Conservation (phyloP, 2,113 vertebrate species). For the Neolamprologus sp. region DNA sequence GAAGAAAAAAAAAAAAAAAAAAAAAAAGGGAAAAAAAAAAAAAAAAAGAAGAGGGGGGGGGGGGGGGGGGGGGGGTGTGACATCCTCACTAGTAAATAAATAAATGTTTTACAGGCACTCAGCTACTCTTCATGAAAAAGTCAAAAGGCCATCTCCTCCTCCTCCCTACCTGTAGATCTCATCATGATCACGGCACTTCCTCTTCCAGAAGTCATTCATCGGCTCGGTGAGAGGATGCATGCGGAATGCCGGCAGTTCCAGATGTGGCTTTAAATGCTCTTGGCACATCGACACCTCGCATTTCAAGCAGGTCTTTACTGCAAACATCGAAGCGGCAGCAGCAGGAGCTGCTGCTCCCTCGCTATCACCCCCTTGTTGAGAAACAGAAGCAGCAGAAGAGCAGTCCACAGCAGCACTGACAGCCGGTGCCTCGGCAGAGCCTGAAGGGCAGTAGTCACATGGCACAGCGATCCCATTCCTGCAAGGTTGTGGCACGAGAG, state of each 20-base stretch:
- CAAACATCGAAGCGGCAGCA: background rate
- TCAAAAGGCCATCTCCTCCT: background rate
- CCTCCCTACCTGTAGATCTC: constrained; percentile 56
- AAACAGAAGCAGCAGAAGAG: background rate
- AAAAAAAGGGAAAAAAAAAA: no score
- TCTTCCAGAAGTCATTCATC: constrained; percentile 54
- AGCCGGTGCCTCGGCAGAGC: background rate
- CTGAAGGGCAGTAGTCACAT: constrained; percentile 66
- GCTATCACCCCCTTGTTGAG: background rate
- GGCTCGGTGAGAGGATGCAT: constrained; percentile 69
- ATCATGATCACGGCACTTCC: constrained; percentile 68
- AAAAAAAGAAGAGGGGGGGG: no score
- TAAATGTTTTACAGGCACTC: background rate
- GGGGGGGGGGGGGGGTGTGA: fast-evolving
- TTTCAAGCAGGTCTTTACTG: constrained; percentile 71
- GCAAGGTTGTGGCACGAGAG: background rate
- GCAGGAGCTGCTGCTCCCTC: background rate
- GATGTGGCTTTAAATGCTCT: constrained; percentile 66
- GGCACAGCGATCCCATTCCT: background rate
- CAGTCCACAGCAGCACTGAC: background rate
- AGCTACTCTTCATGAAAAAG: background rate
- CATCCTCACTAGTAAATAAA: background rate
- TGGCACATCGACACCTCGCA: constrained; percentile 76
- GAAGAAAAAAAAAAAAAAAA: no score
- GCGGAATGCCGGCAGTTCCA: constrained; percentile 65